Evolutionary conservation across 2,888 invertebrate genomes (phyloP).

Genomic region (Microctonus brassicae): DNA sequence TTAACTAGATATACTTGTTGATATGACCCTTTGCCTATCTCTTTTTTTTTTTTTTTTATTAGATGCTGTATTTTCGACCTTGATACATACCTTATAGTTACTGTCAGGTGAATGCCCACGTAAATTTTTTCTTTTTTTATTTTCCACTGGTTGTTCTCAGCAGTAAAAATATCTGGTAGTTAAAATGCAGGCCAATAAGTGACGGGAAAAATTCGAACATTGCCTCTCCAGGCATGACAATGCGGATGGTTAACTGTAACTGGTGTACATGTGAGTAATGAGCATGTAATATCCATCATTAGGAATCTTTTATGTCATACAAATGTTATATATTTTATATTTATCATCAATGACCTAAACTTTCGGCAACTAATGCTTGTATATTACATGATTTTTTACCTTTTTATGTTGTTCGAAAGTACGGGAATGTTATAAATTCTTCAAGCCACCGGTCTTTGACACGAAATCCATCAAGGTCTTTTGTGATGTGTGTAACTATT

Average conservation of each 20-base stretch:
- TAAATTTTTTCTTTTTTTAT: slow-evolving; percentile 7
- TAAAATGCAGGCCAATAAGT: slow-evolving; percentile 29
- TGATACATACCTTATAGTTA: background rate
- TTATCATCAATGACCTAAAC: background rate
- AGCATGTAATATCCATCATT: background rate
- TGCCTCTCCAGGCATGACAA: slow-evolving; percentile 24
- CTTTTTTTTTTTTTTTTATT: background rate
- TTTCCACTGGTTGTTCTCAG: slow-evolving; percentile 6
- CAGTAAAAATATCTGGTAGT: background rate
- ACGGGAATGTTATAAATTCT: background rate
- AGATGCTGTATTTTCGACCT: background rate
- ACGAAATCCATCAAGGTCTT: background rate
- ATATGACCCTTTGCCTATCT: background rate
- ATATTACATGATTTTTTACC: background rate
- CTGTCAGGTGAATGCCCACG: background rate
- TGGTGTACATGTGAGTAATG: slow-evolving; percentile 19
- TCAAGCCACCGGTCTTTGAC: background rate
- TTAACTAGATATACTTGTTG: background rate
- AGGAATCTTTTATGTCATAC: background rate
- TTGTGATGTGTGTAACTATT: background rate
- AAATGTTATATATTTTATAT: background rate
- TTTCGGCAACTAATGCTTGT: background rate
- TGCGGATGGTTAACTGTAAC: slow-evolving; percentile 28
- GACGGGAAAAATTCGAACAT: slow-evolving; percentile 23
- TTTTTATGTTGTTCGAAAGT: background rate